Conservation (phyloP, 1,140 invertebrate species). For the Calycopis cecrops region DNA sequence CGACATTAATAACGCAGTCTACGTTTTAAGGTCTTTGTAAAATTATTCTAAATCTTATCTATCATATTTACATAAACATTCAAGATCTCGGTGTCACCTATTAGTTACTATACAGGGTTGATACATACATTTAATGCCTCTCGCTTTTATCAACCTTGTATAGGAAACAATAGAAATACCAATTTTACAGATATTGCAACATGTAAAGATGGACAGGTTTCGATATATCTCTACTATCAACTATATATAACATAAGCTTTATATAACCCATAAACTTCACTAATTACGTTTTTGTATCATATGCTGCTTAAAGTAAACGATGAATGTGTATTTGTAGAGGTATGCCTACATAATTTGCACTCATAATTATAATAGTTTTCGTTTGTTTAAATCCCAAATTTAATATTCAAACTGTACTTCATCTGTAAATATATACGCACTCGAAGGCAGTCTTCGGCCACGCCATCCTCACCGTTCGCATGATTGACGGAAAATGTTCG, state of each 20-base stretch:
- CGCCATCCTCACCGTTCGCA: not conserved
- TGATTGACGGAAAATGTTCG: too few species aligned
- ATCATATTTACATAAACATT: too few species aligned
- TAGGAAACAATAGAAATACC: too few species aligned
- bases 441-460: not conserved
- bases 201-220: not conserved
- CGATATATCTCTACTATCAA: not conserved
- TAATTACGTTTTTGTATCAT: conserved; percentile 9
- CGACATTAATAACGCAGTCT: too few species aligned
- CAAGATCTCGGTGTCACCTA: too few species aligned
- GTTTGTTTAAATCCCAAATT: not conserved
- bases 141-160: too few species aligned
- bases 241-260: conserved; percentile 3
- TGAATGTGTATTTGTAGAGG: conserved; percentile 10
- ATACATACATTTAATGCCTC: too few species aligned
- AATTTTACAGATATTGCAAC: not conserved
- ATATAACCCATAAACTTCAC: conserved; percentile 9
- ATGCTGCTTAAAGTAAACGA: conserved; percentile 9
- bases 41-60: too few species aligned
- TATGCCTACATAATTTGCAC: conserved; percentile 8
- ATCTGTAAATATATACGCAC: conserved; percentile 9
- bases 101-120: too few species aligned
- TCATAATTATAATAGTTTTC: conserved; percentile 2
- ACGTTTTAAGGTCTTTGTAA: too few species aligned
- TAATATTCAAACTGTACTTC: not conserved